A percentile compares a stretch with the other conserved stretches of the same genome.
Conservation (phyloP, 2,797 vertebrate species). For the Urosaurus nigricauda region DNA sequence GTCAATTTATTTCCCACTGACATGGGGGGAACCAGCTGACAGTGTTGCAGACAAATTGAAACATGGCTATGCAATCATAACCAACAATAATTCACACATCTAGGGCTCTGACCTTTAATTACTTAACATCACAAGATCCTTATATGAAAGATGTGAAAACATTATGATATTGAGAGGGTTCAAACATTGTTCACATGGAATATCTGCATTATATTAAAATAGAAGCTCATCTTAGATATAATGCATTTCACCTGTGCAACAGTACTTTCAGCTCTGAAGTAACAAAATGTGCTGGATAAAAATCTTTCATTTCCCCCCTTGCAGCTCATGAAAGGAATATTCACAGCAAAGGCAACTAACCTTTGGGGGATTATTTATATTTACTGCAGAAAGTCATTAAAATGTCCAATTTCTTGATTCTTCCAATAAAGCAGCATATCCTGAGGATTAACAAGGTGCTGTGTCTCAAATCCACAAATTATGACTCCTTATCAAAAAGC, state of each 20-base stretch:
- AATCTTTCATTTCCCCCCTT: slow-evolving; percentile 46
- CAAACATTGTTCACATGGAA: background rate
- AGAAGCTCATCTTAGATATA: background rate
- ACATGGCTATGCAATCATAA: background rate
- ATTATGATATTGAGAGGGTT: background rate
- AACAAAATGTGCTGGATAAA: slow-evolving; percentile 59
- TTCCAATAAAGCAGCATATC: slow-evolving; percentile 63
- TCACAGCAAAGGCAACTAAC: slow-evolving; percentile 46
- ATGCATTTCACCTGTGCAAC: slow-evolving; percentile 17
- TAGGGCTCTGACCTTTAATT: background rate
- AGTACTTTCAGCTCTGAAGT: slow-evolving; percentile 48
- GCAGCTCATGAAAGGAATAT: slow-evolving; percentile 55
- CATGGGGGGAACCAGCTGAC: no score
- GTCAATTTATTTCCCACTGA: no score
- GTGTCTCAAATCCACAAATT: slow-evolving; percentile 64
- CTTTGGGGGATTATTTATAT: slow-evolving; percentile 69
- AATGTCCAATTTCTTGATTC: slow-evolving; percentile 63
- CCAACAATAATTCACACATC: background rate
- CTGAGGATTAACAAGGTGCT: slow-evolving; percentile 60
- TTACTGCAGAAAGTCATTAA: slow-evolving; percentile 73
- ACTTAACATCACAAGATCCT: background rate
- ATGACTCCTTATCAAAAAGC: slow-evolving; percentile 59
- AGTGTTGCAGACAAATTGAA: background rate
- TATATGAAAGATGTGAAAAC: slow-evolving; percentile 7
- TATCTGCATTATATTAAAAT: slow-evolving; percentile 49